Base-by-base conservation (phyloP, 2,113 vertebrate species). In the Maylandia zebra region DNA sequence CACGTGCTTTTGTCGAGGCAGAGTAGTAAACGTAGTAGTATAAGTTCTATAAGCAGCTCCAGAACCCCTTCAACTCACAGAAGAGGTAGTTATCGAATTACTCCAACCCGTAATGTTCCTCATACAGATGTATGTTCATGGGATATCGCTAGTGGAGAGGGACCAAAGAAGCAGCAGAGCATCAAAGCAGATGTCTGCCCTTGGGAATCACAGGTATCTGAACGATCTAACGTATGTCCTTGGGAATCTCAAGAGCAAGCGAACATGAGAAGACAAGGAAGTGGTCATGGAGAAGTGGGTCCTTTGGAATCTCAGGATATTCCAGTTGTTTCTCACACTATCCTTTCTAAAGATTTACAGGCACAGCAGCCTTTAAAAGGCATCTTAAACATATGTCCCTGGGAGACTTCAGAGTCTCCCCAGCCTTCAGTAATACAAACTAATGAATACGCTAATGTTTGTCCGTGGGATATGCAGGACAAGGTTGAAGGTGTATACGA, bases 21-120 rank as follows among this genome's bases (percentile, higher is more conserved):
- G 61, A 93, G 90, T 56, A 95, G 94, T 86, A 95, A 85, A 83
- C 91, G 93, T 16, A 95, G 94, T 48, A 93, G 93, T 64, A 88
- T 91, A 57, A 84, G 86, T 82, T 93, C 93, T 27, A 88, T 91
- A 4, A 90, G 94, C 78, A 93, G 87, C 48, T 96, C 92, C 4
- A 94, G 94, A 93, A 96, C 95, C 34, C 95, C 95, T 64, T 96
- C 94, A 36, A 94, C 92, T 59, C 91, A 92, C 81, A 91, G 95
- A 88, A 94, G 92, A 93, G 87, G 92, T 10, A 95, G 95, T 52
- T 90, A 90, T 87, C 88, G 93, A 74, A 78, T 94, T 24, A 93
- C 86, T 82, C 87, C 91, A 27, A 83, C 86, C 34, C 71, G 86
- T 52, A 93, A 86, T 64, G 48, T 87, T 55, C 81, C 95, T 52